Evolutionary conservation across 2,797 vertebrate genomes (phyloP).

Genomic region (Dromococcyx pavoninus): DNA sequence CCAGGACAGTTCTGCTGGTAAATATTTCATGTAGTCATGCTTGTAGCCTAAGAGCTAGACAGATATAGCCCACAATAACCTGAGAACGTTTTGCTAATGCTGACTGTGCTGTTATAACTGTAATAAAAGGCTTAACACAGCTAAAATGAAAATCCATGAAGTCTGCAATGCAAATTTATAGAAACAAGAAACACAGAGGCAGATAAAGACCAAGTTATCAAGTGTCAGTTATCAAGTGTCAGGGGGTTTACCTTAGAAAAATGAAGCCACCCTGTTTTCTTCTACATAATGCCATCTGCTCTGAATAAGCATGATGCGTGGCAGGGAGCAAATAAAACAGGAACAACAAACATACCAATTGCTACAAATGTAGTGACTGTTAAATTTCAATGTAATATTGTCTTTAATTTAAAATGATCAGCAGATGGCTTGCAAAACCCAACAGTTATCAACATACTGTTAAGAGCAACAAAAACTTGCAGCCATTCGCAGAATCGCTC

Average conservation of each 20-base stretch:
- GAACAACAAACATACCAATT: neutral
- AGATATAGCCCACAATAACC: neutral
- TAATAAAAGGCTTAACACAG: neutral
- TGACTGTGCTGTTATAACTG: neutral
- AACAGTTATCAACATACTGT: neutral
- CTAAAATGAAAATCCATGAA: neutral
- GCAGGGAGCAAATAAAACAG: neutral
- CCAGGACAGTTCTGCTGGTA: neutral
- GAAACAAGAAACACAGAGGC: neutral
- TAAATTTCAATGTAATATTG: neutral
- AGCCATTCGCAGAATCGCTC: neutral
- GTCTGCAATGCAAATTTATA: neutral
- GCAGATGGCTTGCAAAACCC: neutral
- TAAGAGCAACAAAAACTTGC: neutral
- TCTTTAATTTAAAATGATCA: neutral
- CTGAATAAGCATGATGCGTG: neutral
- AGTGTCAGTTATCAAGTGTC: neutral
- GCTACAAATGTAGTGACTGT: neutral
- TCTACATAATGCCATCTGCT: neutral
- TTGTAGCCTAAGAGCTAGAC: neutral
- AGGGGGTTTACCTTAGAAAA: neutral
- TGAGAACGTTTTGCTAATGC: neutral
- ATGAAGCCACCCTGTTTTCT: neutral
- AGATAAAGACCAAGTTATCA: neutral
- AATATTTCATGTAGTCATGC: accelerated